Evolutionary conservation across 2,888 invertebrate species (phyloP), one percentile per base, ranked within the genome.

Genomic region (Argyresthia goedartella): DNA sequence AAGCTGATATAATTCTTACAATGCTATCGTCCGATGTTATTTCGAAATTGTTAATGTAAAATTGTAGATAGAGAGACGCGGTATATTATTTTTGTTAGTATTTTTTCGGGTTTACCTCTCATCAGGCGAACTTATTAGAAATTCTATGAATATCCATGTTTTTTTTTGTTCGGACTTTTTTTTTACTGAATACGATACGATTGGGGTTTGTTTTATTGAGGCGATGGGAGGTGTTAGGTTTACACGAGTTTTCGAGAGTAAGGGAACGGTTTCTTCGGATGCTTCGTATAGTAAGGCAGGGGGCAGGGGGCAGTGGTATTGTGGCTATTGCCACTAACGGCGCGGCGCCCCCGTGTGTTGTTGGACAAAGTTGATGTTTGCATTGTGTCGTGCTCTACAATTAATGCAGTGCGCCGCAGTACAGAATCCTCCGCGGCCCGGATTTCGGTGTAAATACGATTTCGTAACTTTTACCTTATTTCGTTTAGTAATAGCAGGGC

Each of bases 1-100:
- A 85, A 85, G 78, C 75, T 84, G 80, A 85, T 85, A 86, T 86
- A 85, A 86, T 86, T 86, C 85, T 86, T 85, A 85, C 79, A 82
- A 81, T 81, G 76, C 84, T 75, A 82, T 86, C 86, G 86, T 86
- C 86, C 85, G 66, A 64, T 79, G 70, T 79, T 75, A 74, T 81
- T 81, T 79, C 73, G 65, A 75, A 76, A 70, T 82, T 79, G 82
- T 85, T 85, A 75, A 74, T 77, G 68, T 77, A 72, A 75, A 25
- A 75, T 58, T 64, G 64, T 82, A 54, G 47, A 34, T 54, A 79
- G 75, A 63, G 75, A 72, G 71, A 72, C 61, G 78, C 67, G 75
- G 76, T 76, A 71, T 77, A 73, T 75, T 77, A 73, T 75, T 77
- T 80, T 82, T 75, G 76, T 81, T 82, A 74, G 67, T 73, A 71